Conservation (phyloP, 2,797 vertebrate species). For the Sciaenops ocellatus region DNA sequence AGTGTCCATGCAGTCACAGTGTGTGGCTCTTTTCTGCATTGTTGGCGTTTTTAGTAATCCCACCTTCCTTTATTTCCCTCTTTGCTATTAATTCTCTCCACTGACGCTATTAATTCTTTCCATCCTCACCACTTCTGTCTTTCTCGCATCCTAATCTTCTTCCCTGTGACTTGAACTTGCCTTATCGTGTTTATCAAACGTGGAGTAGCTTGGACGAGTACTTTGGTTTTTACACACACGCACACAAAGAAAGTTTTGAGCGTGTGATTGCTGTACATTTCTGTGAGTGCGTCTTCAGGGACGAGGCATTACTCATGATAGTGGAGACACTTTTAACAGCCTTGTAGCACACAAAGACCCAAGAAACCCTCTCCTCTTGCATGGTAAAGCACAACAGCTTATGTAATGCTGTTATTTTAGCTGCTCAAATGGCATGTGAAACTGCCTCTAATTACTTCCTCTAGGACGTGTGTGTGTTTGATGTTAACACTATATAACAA, state of each 20-base stretch:
- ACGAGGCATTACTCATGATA: slow-evolving; percentile 49
- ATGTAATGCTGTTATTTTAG: slow-evolving; percentile 63
- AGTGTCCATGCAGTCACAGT: slow-evolving; percentile 28
- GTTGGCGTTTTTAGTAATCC: slow-evolving; percentile 62
- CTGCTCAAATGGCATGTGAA: slow-evolving; percentile 31
- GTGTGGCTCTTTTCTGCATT: slow-evolving; percentile 66
- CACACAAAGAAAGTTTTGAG: slow-evolving; percentile 46
- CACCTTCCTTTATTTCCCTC: slow-evolving; percentile 58
- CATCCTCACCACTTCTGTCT: slow-evolving; percentile 15
- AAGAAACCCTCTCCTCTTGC: slow-evolving; percentile 35
- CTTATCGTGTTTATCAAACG: slow-evolving; percentile 30
- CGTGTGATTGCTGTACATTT: slow-evolving; percentile 17
- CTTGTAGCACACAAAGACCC: slow-evolving; percentile 32
- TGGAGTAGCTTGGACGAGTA: slow-evolving; percentile 2
- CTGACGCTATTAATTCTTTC: slow-evolving; percentile 47
- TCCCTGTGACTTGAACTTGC: slow-evolving; percentile 4
- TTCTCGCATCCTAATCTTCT: slow-evolving; percentile 11
- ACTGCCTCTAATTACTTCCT: slow-evolving; percentile 52
- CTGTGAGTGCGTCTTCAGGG: slow-evolving; percentile 34
- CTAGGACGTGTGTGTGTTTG: slow-evolving; percentile 41
- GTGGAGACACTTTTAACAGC: slow-evolving; percentile 44
- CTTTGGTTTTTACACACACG: neutral
- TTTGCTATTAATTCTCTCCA: slow-evolving; percentile 50
- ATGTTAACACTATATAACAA: slow-evolving; percentile 38
- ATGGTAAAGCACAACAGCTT: slow-evolving; percentile 47